Evolutionary conservation across 1,140 invertebrate species (phyloP).

Genomic region (Zophobas morio): DNA sequence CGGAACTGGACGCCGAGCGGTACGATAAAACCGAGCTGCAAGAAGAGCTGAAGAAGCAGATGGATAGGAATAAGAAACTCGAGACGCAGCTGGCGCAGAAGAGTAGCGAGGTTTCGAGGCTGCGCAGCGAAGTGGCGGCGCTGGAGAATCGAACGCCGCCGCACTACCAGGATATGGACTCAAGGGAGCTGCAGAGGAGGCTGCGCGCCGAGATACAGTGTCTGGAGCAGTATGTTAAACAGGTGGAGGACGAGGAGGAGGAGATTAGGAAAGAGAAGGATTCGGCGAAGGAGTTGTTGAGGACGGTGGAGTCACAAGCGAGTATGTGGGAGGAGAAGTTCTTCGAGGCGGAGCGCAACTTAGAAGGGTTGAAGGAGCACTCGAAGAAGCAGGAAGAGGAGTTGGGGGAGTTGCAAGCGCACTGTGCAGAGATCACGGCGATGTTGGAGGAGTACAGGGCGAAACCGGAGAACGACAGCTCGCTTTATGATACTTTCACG

Average conservation of each 20-base stretch:
- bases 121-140: conserved; percentile 56
- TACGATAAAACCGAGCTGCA: conserved; percentile 62
- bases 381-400: conserved; percentile 55
- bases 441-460: conserved; percentile 59
- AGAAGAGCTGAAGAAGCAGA: conserved; percentile 58
- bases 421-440: conserved; percentile 58
- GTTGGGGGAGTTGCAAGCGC: conserved; percentile 49
- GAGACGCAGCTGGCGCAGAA: conserved; percentile 58
- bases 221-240: conserved; percentile 61
- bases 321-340: conserved; percentile 58
- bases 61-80: conserved; percentile 60
- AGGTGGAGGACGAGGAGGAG: conserved; percentile 59
- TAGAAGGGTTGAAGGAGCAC: conserved; percentile 49
- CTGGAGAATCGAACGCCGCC: conserved; percentile 57
- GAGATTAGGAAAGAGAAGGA: conserved; percentile 58
- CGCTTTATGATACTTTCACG: conserved; percentile 50
- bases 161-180: conserved; percentile 53
- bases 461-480: conserved; percentile 54
- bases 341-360: conserved; percentile 54
- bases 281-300: conserved; percentile 52
- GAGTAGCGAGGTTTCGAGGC: conserved; percentile 54
- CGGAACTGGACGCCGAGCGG: conserved; percentile 60
- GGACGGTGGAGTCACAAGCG: conserved; percentile 51
- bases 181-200: conserved; percentile 52
- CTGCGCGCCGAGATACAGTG: conserved; percentile 57